Percentiles rank a stretch among this genome's conserved stretches.
Conservation (phyloP, 2,888 invertebrate genomes). For the Herminia tarsipennalis region DNA sequence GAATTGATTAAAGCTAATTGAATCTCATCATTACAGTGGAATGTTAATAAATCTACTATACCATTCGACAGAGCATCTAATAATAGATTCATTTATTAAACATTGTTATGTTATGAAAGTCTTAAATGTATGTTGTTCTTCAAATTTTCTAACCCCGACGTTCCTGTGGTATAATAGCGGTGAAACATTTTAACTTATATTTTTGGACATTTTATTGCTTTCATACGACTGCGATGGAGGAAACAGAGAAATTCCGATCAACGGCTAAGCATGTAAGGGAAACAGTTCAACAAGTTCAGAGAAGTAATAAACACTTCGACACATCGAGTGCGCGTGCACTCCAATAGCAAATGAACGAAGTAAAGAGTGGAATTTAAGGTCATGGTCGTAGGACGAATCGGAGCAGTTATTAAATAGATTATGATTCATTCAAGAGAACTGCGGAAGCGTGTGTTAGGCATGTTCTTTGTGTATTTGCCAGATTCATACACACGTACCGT, state of each 20-base stretch:
- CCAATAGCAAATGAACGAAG: constrained; percentile 1
- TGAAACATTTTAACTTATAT: too few relatives aligned
- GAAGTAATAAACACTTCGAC: background rate
- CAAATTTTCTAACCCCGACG: too few relatives aligned
- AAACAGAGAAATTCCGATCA: background rate
- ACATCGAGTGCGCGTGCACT: background rate
- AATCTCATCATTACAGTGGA: constrained; percentile 17
- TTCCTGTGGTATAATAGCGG: background rate
- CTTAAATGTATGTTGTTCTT: too few relatives aligned
- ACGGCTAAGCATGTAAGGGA: background rate
- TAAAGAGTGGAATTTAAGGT: background rate
- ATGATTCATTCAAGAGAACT: background rate
- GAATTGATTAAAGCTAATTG: constrained; percentile 21
- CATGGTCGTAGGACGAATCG: constrained; percentile 1
- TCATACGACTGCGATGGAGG: background rate
- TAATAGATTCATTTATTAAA: too few relatives aligned
- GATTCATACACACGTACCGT: too few relatives aligned
- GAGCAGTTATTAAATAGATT: background rate
- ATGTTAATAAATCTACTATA: background rate
- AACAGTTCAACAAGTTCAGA: background rate
- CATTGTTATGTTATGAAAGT: too few relatives aligned
- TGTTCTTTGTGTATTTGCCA: too few relatives aligned
- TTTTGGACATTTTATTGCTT: background rate
- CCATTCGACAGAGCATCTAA: background rate
- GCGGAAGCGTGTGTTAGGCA: too few relatives aligned